phyloP scores from a whole-genome alignment of 2,113 vertebrate species.

The Tyrannus savana region DNA sequence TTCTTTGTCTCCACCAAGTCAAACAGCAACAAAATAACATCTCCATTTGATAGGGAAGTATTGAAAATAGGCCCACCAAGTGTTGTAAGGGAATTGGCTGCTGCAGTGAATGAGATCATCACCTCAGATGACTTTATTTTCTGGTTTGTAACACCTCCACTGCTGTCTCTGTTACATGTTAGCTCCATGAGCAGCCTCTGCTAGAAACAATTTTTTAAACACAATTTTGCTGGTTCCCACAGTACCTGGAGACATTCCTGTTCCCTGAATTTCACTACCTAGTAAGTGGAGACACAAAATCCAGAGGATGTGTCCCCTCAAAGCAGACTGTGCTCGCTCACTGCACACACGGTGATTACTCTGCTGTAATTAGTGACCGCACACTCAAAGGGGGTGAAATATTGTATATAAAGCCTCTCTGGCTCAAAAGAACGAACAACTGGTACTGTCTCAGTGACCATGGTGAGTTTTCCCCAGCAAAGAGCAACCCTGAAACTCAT shows the following conservation, averaged over 20 bases:
- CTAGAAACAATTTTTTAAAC: not conserved
- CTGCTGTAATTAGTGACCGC: not conserved
- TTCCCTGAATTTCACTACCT: not conserved
- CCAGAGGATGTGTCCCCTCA: not conserved
- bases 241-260: not conserved
- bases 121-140: not conserved
- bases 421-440: not conserved
- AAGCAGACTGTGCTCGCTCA: fast-evolving
- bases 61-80: not conserved
- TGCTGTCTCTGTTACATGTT: not conserved
- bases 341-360: not conserved
- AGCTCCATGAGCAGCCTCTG: not conserved
- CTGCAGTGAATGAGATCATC: not conserved
- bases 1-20: not conserved
- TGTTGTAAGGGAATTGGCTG: not conserved
- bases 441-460: not conserved
- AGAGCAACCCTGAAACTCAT: not conserved
- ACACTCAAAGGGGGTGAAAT: not conserved
- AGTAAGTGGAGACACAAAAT: not conserved
- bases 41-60: not conserved
- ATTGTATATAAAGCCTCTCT: not conserved
- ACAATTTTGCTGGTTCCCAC: not conserved
- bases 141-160: not conserved
- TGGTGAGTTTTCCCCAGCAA: not conserved
- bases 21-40: not conserved